phyloP scores from a whole-genome alignment of 2,888 invertebrate species.

The Ctenicera cuprea region DNA sequence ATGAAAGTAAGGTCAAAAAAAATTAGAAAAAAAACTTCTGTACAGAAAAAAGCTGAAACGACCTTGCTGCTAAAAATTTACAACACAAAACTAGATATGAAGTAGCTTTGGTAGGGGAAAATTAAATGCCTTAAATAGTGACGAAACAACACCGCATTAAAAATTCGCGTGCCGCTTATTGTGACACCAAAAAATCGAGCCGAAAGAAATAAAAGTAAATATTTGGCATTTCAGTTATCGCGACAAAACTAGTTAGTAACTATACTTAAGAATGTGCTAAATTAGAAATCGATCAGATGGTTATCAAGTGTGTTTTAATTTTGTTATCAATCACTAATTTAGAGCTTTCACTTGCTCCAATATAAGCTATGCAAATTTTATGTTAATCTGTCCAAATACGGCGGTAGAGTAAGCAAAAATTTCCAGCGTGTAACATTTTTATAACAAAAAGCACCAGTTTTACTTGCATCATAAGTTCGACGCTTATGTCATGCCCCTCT shows the following conservation, averaged over 20 bases:
- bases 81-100: too few species aligned
- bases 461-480: neutral
- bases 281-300: constrained; percentile 29
- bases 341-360: constrained; percentile 25
- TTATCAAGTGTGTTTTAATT: constrained; percentile 21
- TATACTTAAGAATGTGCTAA: constrained; percentile 21
- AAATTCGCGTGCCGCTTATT: constrained; percentile 19
- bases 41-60: too few species aligned
- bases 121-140: constrained; percentile 13
- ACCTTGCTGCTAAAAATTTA: too few species aligned
- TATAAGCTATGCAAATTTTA: constrained; percentile 19
- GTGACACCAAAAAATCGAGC: constrained; percentile 16
- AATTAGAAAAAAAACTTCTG: too few species aligned
- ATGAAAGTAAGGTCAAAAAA: too few species aligned
- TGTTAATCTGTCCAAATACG: constrained; percentile 18
- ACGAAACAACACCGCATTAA: constrained; percentile 1
- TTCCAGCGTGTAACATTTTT: neutral
- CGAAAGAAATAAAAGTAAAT: constrained; percentile 27
- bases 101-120: neutral
- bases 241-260: constrained; percentile 24
- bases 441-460: neutral
- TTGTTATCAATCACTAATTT: constrained; percentile 26
- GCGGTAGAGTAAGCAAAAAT: neutral
- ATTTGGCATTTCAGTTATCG: constrained; percentile 28
- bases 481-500: neutral